Evolutionary conservation across 2,113 vertebrate species (phyloP).

Genomic region (Pachyramphus minor): DNA sequence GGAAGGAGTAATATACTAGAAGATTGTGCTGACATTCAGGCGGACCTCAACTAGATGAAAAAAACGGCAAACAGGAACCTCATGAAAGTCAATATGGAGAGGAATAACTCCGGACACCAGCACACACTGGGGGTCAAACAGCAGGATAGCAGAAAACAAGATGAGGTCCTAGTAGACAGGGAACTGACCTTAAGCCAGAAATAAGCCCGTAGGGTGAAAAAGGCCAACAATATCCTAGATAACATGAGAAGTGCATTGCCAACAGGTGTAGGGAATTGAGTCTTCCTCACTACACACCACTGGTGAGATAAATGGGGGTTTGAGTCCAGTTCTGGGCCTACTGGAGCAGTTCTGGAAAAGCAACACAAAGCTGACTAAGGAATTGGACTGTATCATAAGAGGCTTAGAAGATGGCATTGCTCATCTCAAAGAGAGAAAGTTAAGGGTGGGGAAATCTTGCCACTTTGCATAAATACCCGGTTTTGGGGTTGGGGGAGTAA

Average conservation of each 20-base stretch:
- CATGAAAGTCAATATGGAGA: background rate
- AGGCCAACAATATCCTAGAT: background rate
- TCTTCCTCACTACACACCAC: background rate
- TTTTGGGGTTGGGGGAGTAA: fast-evolving
- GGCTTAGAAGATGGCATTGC: background rate
- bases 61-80: background rate
- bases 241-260: background rate
- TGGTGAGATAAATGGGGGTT: background rate
- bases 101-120: background rate
- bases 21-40: background rate
- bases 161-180: background rate
- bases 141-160: background rate
- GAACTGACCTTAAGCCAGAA: background rate
- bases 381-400: background rate
- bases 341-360: background rate
- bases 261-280: background rate
- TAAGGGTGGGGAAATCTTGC: background rate
- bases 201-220: background rate
- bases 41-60: background rate
- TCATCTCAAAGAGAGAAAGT: background rate
- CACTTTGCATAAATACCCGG: background rate
- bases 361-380: background rate
- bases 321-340: background rate
- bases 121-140: background rate
- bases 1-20: background rate